Evolutionary conservation across 2,888 invertebrate genomes (phyloP).

Genomic region (Standfussiana lucernea): DNA sequence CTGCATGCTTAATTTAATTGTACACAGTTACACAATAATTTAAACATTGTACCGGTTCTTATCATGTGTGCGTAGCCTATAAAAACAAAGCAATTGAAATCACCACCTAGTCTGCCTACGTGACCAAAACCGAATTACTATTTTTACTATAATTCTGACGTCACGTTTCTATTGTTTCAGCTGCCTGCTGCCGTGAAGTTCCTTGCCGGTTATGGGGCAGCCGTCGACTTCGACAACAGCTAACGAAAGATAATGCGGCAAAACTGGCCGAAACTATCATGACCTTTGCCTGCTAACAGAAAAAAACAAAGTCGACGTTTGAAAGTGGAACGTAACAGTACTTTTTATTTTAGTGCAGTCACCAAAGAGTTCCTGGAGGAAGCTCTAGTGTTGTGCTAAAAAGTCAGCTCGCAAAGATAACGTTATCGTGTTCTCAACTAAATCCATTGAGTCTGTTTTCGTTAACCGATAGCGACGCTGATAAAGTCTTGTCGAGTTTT

Average conservation of each 20-base stretch:
- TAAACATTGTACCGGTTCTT: constrained; percentile 43
- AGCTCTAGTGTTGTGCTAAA: constrained; percentile 77
- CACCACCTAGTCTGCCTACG: constrained; percentile 63
- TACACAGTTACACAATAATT: constrained; percentile 46
- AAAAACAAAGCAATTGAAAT: constrained; percentile 63
- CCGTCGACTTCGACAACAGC: constrained; percentile 80
- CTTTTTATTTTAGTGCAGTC: constrained; percentile 50
- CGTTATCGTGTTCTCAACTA: constrained; percentile 74
- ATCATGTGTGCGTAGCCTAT: constrained; percentile 57
- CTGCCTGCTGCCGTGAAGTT: constrained; percentile 84
- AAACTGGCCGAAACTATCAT: constrained; percentile 75
- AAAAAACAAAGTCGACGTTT: constrained; percentile 60
- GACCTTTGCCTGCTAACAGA: constrained; percentile 74
- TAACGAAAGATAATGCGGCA: constrained; percentile 68
- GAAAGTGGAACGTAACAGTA: constrained; percentile 66
- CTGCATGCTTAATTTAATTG: constrained; percentile 48
- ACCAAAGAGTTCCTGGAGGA: constrained; percentile 73
- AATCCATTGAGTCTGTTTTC: constrained; percentile 79
- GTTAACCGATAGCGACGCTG: constrained; percentile 80
- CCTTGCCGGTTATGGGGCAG: constrained; percentile 87
- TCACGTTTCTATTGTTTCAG: constrained; percentile 84
- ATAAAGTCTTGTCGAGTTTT: constrained; percentile 72
- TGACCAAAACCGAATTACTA: constrained; percentile 68
- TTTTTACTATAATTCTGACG: constrained; percentile 70
- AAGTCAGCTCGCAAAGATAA: constrained; percentile 69